Percentiles rank a stretch among this genome's conserved stretches.
These are phyloP conservation scores for Lateolabrax maculatus DNA, from an alignment of 2,797 vertebrate species.

Conservation along the genomic window DNA sequence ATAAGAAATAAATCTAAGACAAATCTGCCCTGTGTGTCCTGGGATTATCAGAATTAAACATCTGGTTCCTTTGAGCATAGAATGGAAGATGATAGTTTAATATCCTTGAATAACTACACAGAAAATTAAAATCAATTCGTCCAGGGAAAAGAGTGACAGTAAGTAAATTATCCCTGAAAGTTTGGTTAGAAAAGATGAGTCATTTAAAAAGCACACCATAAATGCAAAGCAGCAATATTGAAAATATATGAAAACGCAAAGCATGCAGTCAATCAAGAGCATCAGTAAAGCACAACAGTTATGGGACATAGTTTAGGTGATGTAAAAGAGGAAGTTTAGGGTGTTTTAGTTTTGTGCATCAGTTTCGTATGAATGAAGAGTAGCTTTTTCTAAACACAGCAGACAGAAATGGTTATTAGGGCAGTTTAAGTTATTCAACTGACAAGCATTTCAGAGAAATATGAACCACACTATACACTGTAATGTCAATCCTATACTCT, in stretches of 20 bases:
- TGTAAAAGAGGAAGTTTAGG: neutral
- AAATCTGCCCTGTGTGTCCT: constrained; percentile 52
- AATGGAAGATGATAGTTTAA: constrained; percentile 60
- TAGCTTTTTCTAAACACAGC: neutral
- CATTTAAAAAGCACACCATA: constrained; percentile 31
- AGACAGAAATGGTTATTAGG: neutral
- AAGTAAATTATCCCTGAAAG: constrained; percentile 51
- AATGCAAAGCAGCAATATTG: constrained; percentile 27
- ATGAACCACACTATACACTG: neutral
- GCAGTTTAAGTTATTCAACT: neutral
- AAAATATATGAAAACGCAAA: constrained; percentile 22
- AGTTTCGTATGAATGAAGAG: neutral
- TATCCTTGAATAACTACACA: constrained; percentile 44
- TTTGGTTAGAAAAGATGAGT: constrained; percentile 37
- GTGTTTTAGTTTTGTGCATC: neutral
- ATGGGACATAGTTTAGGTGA: neutral
- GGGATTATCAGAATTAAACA: constrained; percentile 64
- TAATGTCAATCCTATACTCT: neutral
- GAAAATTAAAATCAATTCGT: constrained; percentile 51
- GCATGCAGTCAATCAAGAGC: neutral
- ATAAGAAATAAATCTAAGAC: constrained; percentile 57
- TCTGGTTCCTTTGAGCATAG: constrained; percentile 48
- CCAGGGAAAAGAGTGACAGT: constrained; percentile 14
- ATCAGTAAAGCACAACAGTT: neutral
- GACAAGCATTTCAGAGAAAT: neutral